phyloP scores from a whole-genome alignment of 2,888 invertebrate genomes.

The Pinctada fucata region DNA sequence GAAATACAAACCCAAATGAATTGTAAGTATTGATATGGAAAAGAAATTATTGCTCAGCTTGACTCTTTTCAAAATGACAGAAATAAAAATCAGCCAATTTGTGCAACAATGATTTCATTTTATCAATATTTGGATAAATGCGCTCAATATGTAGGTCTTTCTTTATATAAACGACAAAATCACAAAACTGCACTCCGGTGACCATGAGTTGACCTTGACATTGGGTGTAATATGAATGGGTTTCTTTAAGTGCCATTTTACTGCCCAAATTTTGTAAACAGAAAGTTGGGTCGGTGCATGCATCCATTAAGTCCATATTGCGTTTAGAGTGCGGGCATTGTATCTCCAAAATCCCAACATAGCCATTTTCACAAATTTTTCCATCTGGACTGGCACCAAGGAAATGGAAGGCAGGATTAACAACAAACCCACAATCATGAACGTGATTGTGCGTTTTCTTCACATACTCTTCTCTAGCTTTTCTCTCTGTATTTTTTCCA shows the following conservation, averaged over 20 bases:
- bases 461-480: not conserved
- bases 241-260: not conserved
- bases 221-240: not conserved
- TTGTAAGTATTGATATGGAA: not conserved
- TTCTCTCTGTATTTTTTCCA: slow-evolving; percentile 3
- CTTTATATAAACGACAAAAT: not conserved
- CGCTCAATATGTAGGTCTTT: not conserved
- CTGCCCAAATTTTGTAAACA: not conserved
- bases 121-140: not conserved
- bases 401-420: slow-evolving; percentile 9
- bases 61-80: not conserved
- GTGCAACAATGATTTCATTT: not conserved
- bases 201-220: not conserved
- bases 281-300: not conserved
- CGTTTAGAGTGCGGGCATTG: slow-evolving; percentile 3
- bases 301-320: not conserved
- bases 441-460: slow-evolving; percentile 4
- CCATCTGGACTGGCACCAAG: slow-evolving; percentile 7
- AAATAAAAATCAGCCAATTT: not conserved
- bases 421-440: slow-evolving; percentile 12
- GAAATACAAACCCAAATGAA: not conserved
- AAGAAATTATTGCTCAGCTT: not conserved
- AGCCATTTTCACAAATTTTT: not conserved
- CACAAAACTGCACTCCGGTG: not conserved
- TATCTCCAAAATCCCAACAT: slow-evolving; percentile 10